Conservation (phyloP, 2,888 invertebrate genomes). For the Anticlea derivata region DNA sequence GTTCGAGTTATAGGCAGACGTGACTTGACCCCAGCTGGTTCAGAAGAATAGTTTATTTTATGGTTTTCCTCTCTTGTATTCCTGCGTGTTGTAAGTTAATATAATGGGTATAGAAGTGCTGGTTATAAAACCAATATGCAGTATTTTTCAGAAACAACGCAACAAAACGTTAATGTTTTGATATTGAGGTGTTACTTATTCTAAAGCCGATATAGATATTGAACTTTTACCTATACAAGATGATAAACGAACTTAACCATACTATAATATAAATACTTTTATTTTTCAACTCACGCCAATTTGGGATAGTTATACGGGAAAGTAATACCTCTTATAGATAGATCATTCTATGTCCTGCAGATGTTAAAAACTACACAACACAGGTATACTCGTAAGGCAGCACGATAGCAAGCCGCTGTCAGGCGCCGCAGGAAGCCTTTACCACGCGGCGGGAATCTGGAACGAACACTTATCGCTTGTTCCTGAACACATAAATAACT, state of each 20-base stretch:
- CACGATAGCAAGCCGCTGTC: slow-evolving; percentile 18
- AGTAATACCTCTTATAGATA: too few species aligned
- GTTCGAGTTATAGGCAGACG: slow-evolving; percentile 67
- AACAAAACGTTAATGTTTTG: background rate
- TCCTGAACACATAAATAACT: slow-evolving; percentile 35
- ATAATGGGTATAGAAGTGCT: background rate
- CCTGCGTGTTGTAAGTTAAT: slow-evolving; percentile 13
- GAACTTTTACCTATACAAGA: too few species aligned
- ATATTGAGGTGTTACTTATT: background rate
- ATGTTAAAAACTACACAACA: slow-evolving; percentile 8
- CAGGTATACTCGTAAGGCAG: slow-evolving; percentile 7
- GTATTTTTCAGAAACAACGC: background rate
- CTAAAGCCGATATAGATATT: too few species aligned
- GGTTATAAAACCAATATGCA: slow-evolving; percentile 1
- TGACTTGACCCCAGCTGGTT: slow-evolving; percentile 59
- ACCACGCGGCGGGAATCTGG: slow-evolving; percentile 41
- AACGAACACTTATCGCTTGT: slow-evolving; percentile 39
- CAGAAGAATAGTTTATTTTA: slow-evolving; percentile 52
- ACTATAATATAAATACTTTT: too few species aligned
- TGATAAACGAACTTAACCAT: too few species aligned
- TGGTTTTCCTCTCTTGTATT: slow-evolving; percentile 23
- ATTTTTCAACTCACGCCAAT: too few species aligned
- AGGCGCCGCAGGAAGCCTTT: slow-evolving; percentile 40
- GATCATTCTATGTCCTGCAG: background rate
- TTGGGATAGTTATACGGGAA: too few species aligned